Evolutionary conservation across 2,113 vertebrate genomes (phyloP), one percentile per base, ranked within the genome.

Genomic region (Sander lucioperca): DNA sequence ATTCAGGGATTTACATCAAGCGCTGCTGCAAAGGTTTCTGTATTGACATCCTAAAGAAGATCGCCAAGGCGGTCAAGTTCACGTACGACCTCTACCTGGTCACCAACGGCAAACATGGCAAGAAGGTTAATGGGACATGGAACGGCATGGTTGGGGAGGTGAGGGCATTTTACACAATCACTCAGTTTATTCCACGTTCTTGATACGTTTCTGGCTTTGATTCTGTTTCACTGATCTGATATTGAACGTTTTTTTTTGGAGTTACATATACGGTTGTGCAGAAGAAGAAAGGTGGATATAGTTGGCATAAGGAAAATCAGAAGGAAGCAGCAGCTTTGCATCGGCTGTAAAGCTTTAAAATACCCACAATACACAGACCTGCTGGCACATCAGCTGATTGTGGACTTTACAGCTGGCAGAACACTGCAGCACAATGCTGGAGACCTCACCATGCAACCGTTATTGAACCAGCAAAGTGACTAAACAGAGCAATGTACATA

Each of bases 91-190:
- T 99, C 63, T 99, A 99, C 94, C 95, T 99, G 94, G 98, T 99
- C 71, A 99, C 98, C 90, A 99, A 99, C 0, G 98, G 98, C 85
- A 99, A 99, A 88, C 98, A 99, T 4, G 98, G 98, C 69, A 99
- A 99, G 94, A 99, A 99, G 92, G 97, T 99, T 84, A 99, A 99
- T 39, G 98, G 98, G 33, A 99, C 98, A 0, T 99, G 98, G 98
- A 99, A 99, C 18, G 98, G 98, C 90, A 97, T 99, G 97, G 97
- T 99, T 25, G 98, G 98, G 87, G 98, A 99, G 98, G 98, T 99
- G 80, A 94, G 95, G n/a, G 58, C 36, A 8, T 69, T 53, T 65
- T 47, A 58, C 56, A 56, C 69, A 39, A 5, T 14, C 23, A 33
- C 57, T 25, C 7, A 0, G 1, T 64, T 62, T 27, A n/a, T 74